Conservation (phyloP, 2,888 invertebrate genomes). For the Leptura quadrifasciata region DNA sequence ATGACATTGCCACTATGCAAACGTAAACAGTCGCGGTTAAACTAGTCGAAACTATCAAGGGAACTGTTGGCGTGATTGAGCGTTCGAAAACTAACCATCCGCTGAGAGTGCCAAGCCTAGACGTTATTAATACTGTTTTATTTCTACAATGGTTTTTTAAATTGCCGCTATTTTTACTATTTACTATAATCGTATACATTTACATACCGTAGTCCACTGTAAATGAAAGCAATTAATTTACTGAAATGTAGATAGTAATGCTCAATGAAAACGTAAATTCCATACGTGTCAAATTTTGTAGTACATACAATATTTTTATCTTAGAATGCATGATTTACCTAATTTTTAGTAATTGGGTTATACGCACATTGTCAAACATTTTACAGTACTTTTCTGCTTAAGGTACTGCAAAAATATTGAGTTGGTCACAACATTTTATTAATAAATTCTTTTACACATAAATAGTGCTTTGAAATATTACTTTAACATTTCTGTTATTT, state of each 20-base stretch:
- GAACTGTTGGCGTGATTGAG: conserved; percentile 13
- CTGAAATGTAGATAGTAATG: not conserved
- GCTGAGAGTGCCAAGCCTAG: conserved; percentile 24
- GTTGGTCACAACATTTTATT: too few species aligned
- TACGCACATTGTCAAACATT: too few species aligned
- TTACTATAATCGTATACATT: conserved; percentile 12
- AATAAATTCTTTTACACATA: too few species aligned
- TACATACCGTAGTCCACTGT: not conserved
- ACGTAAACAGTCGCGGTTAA: conserved; percentile 18
- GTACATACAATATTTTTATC: not conserved
- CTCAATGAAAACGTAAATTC: not conserved
- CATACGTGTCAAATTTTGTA: not conserved
- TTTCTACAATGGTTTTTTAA: not conserved
- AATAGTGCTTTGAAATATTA: too few species aligned
- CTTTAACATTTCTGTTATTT: too few species aligned
- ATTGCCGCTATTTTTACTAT: conserved; percentile 26
- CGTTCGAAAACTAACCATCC: conserved; percentile 2
- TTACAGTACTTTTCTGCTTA: too few species aligned
- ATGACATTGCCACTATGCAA: conserved; percentile 21
- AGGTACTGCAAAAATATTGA: too few species aligned
- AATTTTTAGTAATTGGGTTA: too few species aligned
- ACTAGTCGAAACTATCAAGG: conserved; percentile 33
- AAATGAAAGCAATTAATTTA: not conserved
- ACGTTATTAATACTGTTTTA: conserved; percentile 7
- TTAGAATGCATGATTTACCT: too few species aligned